Percentiles rank a stretch among this genome's conserved stretches.
These are phyloP conservation scores for Gasterosteus aculeatus DNA, from an alignment of 2,113 vertebrate genomes.

Conservation along the genomic window DNA sequence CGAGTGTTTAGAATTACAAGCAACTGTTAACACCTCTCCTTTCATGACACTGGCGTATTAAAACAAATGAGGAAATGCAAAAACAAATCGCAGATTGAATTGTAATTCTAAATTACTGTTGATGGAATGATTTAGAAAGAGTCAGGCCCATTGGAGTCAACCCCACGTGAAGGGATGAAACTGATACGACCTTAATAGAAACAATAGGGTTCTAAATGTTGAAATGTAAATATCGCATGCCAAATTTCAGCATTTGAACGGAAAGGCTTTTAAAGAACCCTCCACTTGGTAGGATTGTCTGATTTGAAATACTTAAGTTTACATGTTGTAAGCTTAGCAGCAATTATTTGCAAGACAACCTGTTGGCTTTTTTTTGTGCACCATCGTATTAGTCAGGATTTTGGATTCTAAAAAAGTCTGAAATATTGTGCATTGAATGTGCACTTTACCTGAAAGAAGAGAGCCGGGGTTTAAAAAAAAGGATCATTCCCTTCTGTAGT, in stretches of 20 bases:
- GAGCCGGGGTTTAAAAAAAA: neutral
- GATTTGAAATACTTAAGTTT: slow-evolving; percentile 1
- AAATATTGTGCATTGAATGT: neutral
- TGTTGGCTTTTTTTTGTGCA: too few relatives aligned
- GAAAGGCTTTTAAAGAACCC: slow-evolving; percentile 32
- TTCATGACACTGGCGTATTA: neutral
- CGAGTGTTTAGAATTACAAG: slow-evolving; percentile 4
- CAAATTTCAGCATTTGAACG: slow-evolving; percentile 19
- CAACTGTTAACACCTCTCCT: neutral
- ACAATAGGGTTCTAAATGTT: slow-evolving; percentile 31
- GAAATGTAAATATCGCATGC: slow-evolving; percentile 32
- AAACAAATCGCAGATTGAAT: slow-evolving; percentile 9
- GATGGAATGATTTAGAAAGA: slow-evolving; percentile 5
- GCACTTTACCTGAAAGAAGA: neutral
- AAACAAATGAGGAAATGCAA: slow-evolving; percentile 6
- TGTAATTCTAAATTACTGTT: slow-evolving; percentile 8
- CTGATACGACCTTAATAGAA: slow-evolving; percentile 40
- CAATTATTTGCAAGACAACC: neutral
- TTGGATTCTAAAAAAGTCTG: neutral
- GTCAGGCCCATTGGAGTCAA: slow-evolving; percentile 1
- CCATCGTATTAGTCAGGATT: neutral
- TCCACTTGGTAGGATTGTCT: slow-evolving; percentile 26
- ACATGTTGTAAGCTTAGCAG: neutral
- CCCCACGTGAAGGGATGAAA: slow-evolving; percentile 41
- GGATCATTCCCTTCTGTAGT: neutral